Evolutionary conservation across 1,140 invertebrate species (phyloP).

Genomic region (Callitettix versicolor): DNA sequence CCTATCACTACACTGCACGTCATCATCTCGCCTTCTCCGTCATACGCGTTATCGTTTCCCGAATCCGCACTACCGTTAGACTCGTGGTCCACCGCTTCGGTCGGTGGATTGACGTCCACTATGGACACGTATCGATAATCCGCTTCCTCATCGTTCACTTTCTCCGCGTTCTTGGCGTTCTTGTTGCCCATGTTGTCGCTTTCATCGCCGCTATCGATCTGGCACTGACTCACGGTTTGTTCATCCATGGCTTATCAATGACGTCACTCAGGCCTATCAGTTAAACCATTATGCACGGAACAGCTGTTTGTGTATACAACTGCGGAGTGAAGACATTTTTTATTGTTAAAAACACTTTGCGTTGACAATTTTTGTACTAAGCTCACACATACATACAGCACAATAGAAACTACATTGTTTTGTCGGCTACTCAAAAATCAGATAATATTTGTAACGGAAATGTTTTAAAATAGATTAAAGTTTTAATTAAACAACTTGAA

Average conservation of each 20-base stretch:
- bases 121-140: constrained; percentile 14
- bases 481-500: too few species aligned
- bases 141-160: neutral
- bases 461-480: too few species aligned
- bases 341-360: too few species aligned
- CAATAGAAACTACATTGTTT: too few species aligned
- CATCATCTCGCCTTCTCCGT: neutral
- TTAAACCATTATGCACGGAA: too few species aligned
- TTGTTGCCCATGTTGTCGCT: neutral
- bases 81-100: neutral
- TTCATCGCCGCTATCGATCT: neutral
- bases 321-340: too few species aligned
- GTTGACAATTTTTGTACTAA: too few species aligned
- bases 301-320: too few species aligned
- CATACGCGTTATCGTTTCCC: neutral
- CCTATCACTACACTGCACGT: neutral
- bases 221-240: neutral
- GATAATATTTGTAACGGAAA: too few species aligned
- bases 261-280: too few species aligned
- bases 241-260: constrained; percentile 1
- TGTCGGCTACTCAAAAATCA: too few species aligned
- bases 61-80: neutral
- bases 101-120: neutral
- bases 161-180: neutral
- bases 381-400: too few species aligned